These are phyloP conservation scores for Polypedilum pembai DNA, from an alignment of 1,140 invertebrate species.

Conservation along the genomic window DNA sequence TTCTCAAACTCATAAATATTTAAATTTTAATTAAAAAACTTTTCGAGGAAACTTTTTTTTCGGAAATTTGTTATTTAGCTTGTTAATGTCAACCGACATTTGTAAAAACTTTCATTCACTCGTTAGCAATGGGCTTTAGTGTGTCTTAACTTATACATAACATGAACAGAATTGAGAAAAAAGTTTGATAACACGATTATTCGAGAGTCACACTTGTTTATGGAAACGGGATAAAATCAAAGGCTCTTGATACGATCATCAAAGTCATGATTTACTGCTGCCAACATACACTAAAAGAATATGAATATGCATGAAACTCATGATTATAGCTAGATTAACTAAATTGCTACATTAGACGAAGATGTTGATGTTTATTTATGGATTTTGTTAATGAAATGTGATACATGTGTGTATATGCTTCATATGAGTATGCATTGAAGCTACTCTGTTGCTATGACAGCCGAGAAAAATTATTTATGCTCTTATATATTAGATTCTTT, in stretches of 20 bases:
- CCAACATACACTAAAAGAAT: neutral
- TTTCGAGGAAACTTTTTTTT: conserved; percentile 2
- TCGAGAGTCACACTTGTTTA: too few species aligned
- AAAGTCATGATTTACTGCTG: too few species aligned
- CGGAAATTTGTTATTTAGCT: neutral
- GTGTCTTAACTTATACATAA: too few species aligned
- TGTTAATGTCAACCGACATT: neutral
- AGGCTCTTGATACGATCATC: too few species aligned
- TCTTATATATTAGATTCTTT: neutral
- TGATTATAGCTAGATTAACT: conserved; percentile 13
- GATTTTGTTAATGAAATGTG: conserved; percentile 2
- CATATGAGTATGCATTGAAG: too few species aligned
- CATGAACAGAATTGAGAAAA: too few species aligned
- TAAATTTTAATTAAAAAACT: conserved; percentile 26
- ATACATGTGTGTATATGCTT: neutral
- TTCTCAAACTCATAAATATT: conserved; percentile 26
- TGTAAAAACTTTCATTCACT: too few species aligned
- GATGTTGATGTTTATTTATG: conserved; percentile 23
- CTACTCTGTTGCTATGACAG: neutral
- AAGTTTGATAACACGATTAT: too few species aligned
- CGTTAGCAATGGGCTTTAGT: too few species aligned
- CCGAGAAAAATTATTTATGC: neutral
- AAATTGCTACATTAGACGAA: conserved; percentile 15
- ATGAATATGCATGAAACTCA: neutral
- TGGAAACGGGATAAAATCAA: too few species aligned